Base-by-base conservation (phyloP, 2,888 invertebrate species). In the Tryphoninae sp. region DNA sequence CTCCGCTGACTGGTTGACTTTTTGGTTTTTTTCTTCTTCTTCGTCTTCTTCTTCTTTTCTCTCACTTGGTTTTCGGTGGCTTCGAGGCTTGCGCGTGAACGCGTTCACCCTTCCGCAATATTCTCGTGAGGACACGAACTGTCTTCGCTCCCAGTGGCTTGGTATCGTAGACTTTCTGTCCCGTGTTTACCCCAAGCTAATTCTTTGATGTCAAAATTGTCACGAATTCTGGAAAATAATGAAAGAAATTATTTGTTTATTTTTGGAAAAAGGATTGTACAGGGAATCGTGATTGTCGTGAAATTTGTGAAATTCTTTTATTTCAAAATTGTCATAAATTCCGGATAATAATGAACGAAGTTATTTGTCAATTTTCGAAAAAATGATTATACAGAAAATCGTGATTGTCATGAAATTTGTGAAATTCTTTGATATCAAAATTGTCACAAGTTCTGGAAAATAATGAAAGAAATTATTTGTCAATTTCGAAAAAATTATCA, bases 291-390 rank as follows among this genome's bases (percentile, higher is more conserved):
- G 19, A 19, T 19, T 19, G 19, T 19, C 19, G 1, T 19, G 19
- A 19, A 19, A 19, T 19, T 19, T 19, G 19, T 19, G 19, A 19
- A 19, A 19, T 19, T 19, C 19, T 19, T 19, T 19, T 0, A 19
- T 19, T 0, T 19, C 19, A 19, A 19, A 93, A 96, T 96, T 94
- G 96, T 95, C 92, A 96, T 96, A 92, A 96, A 96, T 93, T 96
- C 96, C 96, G 94, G 94, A 94, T 53, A 80, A 82, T 82, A 86
- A 86, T 86, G 77, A 74, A 81, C 42, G 59, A 83, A 73, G 79
- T 65, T 11, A 72, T 65, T 68, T 72, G 72, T 72, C 11, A 2
- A 13, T 2, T 49, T 71, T n/a, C 53, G 23, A 26, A 51, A 23
- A 7, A 9, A 1, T 40, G 8, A 45, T 55, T 26, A 26, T 6